Evolutionary conservation across 2,113 vertebrate genomes (phyloP), one percentile per base, ranked within the genome.

Genomic region (Alligator mississippiensis): DNA sequence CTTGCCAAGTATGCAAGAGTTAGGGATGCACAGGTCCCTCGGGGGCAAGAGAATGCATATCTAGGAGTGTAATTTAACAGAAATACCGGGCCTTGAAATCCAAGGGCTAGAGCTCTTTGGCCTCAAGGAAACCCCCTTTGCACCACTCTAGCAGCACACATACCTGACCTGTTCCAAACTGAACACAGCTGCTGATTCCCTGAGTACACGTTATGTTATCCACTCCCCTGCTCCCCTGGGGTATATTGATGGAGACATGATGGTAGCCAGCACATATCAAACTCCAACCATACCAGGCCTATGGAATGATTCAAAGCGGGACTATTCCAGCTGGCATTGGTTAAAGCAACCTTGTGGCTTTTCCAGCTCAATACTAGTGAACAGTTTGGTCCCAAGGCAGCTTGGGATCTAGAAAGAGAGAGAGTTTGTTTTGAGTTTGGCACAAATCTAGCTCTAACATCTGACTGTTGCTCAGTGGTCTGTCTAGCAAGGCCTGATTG

Each of bases 21-120:
- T 91, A 87, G 77, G 80, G 81, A 91, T 95, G 77, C 91, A 93
- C 88, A 80, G 93, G 90, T 96, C 94, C 90, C 30, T 87, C n/a
- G 0, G 24, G 88, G 95, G 90, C 77, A 72, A 68, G 28, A 30
- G 64, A 30, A 11, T 70, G 68, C 80, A 85, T 79, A 92, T 92
- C 93, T 94, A 94, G 75, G 86, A 97, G 84, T 83, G 92, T 90
- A 93, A 94, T 96, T 96, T 94, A 82, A 84, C 94, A 22, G 88
- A 93, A 87, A 94, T 94, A 96, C 30, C 93, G 93, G 93, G 90
- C 95, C 94, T 93, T 95, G 95, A 96, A 96, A 95, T 95, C 91
- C 94, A 94, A 87, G 84, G 94, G 87, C 91, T 68, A 68, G 64
- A n/a, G 47, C 64, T 13, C 30, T 68, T 68, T 60, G 14, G 28